Base-by-base conservation (phyloP, 2,113 vertebrate genomes). In the Propithecus coquereli region DNA sequence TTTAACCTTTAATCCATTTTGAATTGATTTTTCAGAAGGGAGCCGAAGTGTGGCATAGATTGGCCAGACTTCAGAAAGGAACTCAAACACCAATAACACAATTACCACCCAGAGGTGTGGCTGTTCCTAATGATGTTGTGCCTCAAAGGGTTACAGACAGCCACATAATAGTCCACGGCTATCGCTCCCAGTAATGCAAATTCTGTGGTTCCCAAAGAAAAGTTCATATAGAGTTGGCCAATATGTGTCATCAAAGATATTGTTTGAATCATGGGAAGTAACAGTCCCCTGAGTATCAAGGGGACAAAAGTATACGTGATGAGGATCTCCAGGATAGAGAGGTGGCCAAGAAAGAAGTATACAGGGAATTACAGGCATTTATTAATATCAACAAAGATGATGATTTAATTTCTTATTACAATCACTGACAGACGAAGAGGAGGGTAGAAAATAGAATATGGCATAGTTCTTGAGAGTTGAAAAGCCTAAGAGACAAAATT, bases 261-360 rank as follows among this genome's bases (percentile, higher is more conserved):
- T n/a, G 34, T 71, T 40, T 71, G 68, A 71, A 40, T 23, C 18
- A 20, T 23, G n/a, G 68, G 37, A 71, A 71, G 20, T 40, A 70
- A 70, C n/a, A 40, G 37, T 8, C 68, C n/a, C 68, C 20, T 8
- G 3, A 94, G 80, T 43, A 92, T 90, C 37, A 74, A 47, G 13
- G 68, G 68, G 20, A 88, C 47, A 23, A 84, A 77, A 68, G 85
- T n/a, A 59, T 89, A 90, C 30, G 80, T 96, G 25, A 89, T 92
- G 71, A 90, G 79, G 14, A 94, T 92, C 61, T 97, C 89, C 17
- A 97, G 37, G 57, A 92, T 23, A 85, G 80, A 92, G 30, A 96
- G 88, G 7, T 96, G 92, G 27, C 85, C 87, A 54, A 96, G 85
- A 25, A 97, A 70, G 37, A 92, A 97, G 82, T 97, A 95, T 79